Base-by-base conservation (phyloP, 2,113 vertebrate species). In the Macquaria australasica region DNA sequence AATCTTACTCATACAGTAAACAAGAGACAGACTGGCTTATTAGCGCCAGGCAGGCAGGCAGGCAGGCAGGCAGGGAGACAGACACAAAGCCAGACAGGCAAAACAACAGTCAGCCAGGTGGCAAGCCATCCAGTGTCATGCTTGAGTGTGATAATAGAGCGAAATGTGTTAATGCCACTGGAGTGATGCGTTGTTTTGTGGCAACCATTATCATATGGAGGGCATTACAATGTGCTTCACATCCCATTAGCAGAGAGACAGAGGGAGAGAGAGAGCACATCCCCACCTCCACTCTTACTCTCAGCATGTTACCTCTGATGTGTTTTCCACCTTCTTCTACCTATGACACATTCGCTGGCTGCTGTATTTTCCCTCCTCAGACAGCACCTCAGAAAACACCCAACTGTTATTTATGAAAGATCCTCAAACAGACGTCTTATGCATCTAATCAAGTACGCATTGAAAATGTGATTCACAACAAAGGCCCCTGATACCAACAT, bases 161-260 rank as follows among this genome's bases (percentile, higher is more conserved):
- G 39, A 25, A 25, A 50, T 60, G 84, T 79, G 64, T 67, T 82
- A 79, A 87, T 85, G 82, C 8, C 28, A 69, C 64, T 68, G 55
- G 53, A 85, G 70, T 12, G 64, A 63, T 73, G 89, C 63, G 14
- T 76, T 82, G 79, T 63, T 80, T 60, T 31, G 41, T 50, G 71
- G 74, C 1, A 31, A 70, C 82, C 51, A n/a, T 85, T 72, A 82
- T 86, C 79, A 62, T 68, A 73, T 66, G 68, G 43, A 74, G 63
- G 81, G 69, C 45, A 53, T 85, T 72, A 68, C 82, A 77, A 45
- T 23, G 70, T 85, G 45, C 73, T 78, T 83, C 79, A 78, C 73
- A 48, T 63, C 76, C 72, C 85, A 81, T 89, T 87, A 85, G 59
- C 69, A 71, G 50, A 74, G 28, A 68, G 73, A 75, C 43, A 48